Evolutionary conservation across 2,888 invertebrate species (phyloP).

Genomic region (Epistrophe eligans): DNA sequence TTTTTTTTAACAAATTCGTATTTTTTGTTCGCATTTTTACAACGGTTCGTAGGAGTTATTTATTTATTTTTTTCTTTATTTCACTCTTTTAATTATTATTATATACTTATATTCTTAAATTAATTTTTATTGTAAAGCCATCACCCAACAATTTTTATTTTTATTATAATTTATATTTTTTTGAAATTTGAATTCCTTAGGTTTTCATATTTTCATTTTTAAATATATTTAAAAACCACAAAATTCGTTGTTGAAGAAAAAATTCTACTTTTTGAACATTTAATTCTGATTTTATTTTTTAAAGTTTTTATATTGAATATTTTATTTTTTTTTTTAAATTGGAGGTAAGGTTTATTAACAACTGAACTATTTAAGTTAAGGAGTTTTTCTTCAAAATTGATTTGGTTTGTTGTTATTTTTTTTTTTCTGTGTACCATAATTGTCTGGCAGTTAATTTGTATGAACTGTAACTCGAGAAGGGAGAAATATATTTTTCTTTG

Average conservation of each 20-base stretch:
- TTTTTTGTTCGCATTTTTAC: conserved; percentile 46
- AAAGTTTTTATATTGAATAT: conserved; percentile 1
- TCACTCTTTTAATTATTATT: conserved; percentile 51
- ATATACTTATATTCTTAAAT: conserved; percentile 12
- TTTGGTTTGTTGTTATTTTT: background rate
- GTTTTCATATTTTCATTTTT: conserved; percentile 11
- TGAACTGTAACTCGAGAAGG: conserved; percentile 35
- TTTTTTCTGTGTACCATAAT: background rate
- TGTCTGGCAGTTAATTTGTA: conserved; percentile 29
- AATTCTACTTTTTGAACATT: conserved; percentile 51
- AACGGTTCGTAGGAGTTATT: conserved; percentile 42
- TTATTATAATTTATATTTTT: conserved; percentile 30
- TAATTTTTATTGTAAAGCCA: conserved; percentile 56
- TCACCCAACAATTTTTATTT: conserved; percentile 60
- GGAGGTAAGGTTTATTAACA: conserved; percentile 16
- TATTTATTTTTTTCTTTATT: conserved; percentile 18
- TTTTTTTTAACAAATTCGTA: conserved; percentile 60
- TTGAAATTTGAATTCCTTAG: conserved; percentile 26
- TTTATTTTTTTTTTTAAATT: conserved; percentile 7
- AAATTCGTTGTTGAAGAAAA: conserved; percentile 63
- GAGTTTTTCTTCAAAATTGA: background rate
- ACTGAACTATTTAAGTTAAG: conserved; percentile 28
- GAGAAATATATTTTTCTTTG: background rate
- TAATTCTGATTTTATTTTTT: background rate
- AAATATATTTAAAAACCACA: conserved; percentile 50